Evolutionary conservation across 1,140 invertebrate genomes (phyloP), one percentile per base, ranked within the genome.

Genomic region (Sinonovacula constricta): DNA sequence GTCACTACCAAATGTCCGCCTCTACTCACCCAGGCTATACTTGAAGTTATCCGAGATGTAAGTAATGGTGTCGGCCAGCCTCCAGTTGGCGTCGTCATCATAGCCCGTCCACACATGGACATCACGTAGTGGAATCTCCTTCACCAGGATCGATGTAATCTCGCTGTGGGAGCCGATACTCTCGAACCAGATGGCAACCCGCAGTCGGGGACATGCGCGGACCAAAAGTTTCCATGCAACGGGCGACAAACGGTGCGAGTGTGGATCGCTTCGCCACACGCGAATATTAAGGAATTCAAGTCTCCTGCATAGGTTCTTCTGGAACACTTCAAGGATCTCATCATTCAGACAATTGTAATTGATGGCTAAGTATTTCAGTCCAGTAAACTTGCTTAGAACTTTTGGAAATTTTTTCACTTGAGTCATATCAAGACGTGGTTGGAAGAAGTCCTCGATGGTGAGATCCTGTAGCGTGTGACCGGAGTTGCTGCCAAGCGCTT

Each of bases 321-420:
- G 53, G 36, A 82, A 65, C 14, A 56, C 70, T 45, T 82, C 63
- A 28, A 82, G 28, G 31, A 82, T 65, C 18, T 72, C 69, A 7
- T 82, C 81, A 3, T 75, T 79, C 14, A 82, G 24, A 39, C 81
- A 79, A 49, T 75, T 82, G 39, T 79, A 82, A 31, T 82, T 82
- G 5, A 82, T 26, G 0, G 81, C 59, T n/a, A 82, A 31, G 34
- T 74, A 79, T 59, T 62, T 62, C 18, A 82, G 34, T 4, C 72
- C 69, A 2, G 75, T 79, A 53, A 82, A 82, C 28, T 57, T 72
- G 3, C 49, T 34, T 15, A 82, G 69, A 22, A 62, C 34, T 62
- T 69, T 63, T 5, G 56, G 53, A 57, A 70, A 82, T 28, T 77
- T 60, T 31, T 79, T 79, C 14, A 82, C 65, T 53, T 62, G 65